Percentiles rank a stretch among this genome's conserved stretches.
These are phyloP conservation scores for Columba janthina DNA, from an alignment of 2,113 vertebrate species.

Conservation along the genomic window DNA sequence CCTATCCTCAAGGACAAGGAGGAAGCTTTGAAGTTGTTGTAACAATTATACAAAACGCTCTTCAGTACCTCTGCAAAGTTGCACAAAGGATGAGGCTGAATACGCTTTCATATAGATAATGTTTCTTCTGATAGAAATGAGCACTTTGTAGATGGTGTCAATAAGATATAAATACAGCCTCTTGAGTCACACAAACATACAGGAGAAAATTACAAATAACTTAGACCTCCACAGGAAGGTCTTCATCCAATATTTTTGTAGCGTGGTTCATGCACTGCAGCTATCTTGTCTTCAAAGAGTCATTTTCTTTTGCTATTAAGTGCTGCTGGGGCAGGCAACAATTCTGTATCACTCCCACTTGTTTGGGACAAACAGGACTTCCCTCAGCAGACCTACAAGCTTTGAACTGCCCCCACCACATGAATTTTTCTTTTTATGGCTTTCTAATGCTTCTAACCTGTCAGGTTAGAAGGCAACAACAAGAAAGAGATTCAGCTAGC, in stretches of 20 bases:
- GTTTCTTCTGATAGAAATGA: constrained; percentile 17
- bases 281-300: background rate
- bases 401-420: background rate
- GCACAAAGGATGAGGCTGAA: background rate
- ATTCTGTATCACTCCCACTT: background rate
- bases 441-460: background rate
- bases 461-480: background rate
- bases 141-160: background rate
- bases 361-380: background rate
- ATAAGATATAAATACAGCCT: background rate
- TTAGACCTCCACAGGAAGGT: background rate
- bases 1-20: background rate
- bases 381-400: background rate
- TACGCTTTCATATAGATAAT: constrained; percentile 3
- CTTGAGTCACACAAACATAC: background rate
- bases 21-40: background rate
- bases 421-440: background rate
- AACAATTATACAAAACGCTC: background rate
- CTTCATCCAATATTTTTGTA: background rate
- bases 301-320: background rate
- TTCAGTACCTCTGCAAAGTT: background rate
- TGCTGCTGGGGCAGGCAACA: fast-evolving
- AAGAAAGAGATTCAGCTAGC: background rate
- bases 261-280: background rate
- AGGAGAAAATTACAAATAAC: background rate